These are phyloP conservation scores for Carcharodon carcharias DNA, from an alignment of 2,797 vertebrate genomes.

Conservation along the genomic window DNA sequence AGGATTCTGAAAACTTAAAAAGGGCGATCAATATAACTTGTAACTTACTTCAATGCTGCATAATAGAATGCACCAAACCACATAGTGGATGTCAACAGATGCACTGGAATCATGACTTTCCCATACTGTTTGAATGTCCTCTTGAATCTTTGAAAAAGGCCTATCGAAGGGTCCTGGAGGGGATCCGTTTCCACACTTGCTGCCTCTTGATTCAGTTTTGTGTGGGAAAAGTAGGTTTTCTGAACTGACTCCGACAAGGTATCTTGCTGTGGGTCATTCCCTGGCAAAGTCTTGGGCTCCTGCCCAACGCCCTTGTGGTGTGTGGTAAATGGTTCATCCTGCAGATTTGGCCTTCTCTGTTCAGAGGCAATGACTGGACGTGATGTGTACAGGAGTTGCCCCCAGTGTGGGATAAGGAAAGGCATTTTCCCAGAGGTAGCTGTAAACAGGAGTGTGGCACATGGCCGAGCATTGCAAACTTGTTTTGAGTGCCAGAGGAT, in stretches of 20 bases:
- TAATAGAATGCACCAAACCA: conserved; percentile 97
- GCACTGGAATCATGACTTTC: conserved; percentile 92
- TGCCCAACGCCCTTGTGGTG: conserved; percentile 42
- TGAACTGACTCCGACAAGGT: background rate
- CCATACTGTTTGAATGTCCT: conserved; percentile 91
- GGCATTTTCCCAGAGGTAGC: background rate
- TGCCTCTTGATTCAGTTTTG: conserved; percentile 36
- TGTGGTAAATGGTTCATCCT: conserved; percentile 41
- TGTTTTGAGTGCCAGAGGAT: conserved; percentile 50
- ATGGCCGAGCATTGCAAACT: conserved; percentile 42
- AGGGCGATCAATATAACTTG: no score
- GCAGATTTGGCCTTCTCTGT: conserved; percentile 51
- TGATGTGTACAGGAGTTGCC: background rate
- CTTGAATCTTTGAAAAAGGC: conserved; percentile 86
- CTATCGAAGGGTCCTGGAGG: conserved; percentile 82
- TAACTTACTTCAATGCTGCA: conserved; percentile 78
- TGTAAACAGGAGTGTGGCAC: conserved; percentile 45
- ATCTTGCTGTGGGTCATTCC: background rate
- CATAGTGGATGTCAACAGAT: conserved; percentile 79
- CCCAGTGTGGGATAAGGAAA: background rate
- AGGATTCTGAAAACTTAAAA: background rate
- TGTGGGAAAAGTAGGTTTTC: background rate
- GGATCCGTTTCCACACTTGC: conserved; percentile 69
- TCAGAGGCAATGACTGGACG: conserved; percentile 48
- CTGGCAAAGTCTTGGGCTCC: conserved; percentile 41